Percentiles rank a stretch among this genome's conserved stretches.
Evolutionary conservation across 2,797 vertebrate species (phyloP).

Genomic region (Myotis daubentonii): DNA sequence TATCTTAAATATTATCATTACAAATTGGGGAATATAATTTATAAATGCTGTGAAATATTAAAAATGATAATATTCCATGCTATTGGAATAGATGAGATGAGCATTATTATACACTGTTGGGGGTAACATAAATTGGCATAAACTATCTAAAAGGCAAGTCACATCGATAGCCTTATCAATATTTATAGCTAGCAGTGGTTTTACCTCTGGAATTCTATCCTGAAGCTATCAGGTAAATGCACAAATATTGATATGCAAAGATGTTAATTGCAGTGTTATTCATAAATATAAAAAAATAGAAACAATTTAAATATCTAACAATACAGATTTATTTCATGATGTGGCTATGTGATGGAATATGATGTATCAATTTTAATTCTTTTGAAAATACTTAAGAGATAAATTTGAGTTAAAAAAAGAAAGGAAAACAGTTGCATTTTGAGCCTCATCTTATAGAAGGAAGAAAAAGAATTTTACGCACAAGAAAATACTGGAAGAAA

Average conservation of each 20-base stretch:
- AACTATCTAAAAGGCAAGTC: background rate
- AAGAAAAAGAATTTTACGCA: background rate
- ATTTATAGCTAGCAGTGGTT: conserved; percentile 30
- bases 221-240: background rate
- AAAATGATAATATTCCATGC: background rate
- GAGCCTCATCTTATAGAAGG: conserved; percentile 5
- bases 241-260: background rate
- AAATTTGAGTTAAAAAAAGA: background rate
- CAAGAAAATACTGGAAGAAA: conserved; percentile 27
- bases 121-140: background rate
- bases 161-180: background rate
- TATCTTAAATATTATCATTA: conserved; percentile 11
- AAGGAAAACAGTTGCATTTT: background rate
- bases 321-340: conserved; percentile 44
- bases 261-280: conserved; percentile 5
- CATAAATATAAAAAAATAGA: conserved; percentile 44
- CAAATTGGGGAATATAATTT: background rate
- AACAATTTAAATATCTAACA: conserved; percentile 51
- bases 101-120: background rate
- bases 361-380: background rate
- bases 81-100: background rate
- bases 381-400: background rate
- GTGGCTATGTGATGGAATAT: background rate
- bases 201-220: conserved; percentile 28
- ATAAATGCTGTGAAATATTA: conserved; percentile 11